These are phyloP conservation scores for Achatina immaculata DNA, from an alignment of 1,140 invertebrate species.

Conservation along the genomic window DNA sequence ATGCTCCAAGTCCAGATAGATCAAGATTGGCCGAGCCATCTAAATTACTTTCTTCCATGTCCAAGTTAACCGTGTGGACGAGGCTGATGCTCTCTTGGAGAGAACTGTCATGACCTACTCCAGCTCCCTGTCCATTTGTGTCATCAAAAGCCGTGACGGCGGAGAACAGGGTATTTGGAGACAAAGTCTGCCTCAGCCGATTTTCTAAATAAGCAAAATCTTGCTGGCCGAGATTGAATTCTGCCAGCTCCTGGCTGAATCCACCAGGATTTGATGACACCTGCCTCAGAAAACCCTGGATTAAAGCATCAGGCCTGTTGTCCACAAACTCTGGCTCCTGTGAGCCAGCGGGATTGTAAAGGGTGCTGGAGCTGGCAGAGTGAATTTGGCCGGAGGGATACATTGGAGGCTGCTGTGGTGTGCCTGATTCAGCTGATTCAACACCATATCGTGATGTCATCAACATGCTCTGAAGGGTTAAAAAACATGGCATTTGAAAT, in stretches of 20 bases:
- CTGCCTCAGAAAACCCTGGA: constrained; percentile 19
- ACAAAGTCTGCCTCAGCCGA: constrained; percentile 22
- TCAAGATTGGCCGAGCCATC: constrained; percentile 15
- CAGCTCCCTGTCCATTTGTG: background rate
- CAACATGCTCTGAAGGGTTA: background rate
- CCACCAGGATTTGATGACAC: background rate
- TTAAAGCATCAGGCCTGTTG: constrained; percentile 10
- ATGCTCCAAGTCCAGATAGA: background rate
- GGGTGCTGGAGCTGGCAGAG: background rate
- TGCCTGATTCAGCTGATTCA: background rate
- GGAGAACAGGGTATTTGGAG: constrained; percentile 16
- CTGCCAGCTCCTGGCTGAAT: constrained; percentile 29
- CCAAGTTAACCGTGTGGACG: constrained; percentile 35
- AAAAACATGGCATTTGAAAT: too few species aligned
- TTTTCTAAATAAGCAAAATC: constrained; percentile 31
- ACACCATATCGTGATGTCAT: background rate
- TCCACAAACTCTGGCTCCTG: constrained; percentile 12
- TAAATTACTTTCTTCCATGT: constrained; percentile 15
- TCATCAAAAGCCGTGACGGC: constrained; percentile 28
- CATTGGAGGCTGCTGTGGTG: background rate
- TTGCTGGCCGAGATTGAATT: constrained; percentile 31
- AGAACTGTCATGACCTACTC: constrained; percentile 1
- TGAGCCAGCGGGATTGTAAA: background rate
- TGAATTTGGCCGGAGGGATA: background rate
- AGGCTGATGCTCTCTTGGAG: constrained; percentile 29